Conservation (phyloP, 2,797 vertebrate species). For the Sebastolobus altivelis region DNA sequence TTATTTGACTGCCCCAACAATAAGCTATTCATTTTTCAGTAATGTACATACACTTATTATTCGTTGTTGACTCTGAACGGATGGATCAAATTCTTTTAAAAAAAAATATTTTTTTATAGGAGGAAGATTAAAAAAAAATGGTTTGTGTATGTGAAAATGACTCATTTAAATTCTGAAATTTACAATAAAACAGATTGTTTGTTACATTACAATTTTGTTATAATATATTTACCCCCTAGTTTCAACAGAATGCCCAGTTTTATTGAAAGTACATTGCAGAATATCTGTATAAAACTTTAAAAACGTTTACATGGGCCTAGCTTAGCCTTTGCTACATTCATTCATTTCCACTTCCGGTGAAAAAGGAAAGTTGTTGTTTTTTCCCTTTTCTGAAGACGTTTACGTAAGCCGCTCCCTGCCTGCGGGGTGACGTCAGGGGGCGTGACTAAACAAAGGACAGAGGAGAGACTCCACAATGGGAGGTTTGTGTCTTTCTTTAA, state of each 20-base stretch:
- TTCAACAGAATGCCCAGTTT: neutral
- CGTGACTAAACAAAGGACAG: slow-evolving; percentile 77
- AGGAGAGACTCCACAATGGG: slow-evolving; percentile 83
- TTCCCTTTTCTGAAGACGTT: slow-evolving; percentile 12
- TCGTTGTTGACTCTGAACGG: neutral
- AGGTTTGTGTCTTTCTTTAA: slow-evolving; percentile 80
- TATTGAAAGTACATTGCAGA: neutral
- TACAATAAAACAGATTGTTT: neutral
- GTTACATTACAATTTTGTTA: fast-evolving
- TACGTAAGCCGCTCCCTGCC: slow-evolving; percentile 30
- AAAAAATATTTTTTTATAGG: neutral
- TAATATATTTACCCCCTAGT: too few relatives aligned
- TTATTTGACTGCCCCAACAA: neutral
- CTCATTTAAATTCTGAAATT: neutral
- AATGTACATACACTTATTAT: neutral
- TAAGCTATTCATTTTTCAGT: neutral
- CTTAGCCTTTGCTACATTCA: neutral
- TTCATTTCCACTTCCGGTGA: slow-evolving; percentile 46
- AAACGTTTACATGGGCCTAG: too few relatives aligned
- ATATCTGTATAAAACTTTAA: neutral
- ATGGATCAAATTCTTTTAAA: neutral
- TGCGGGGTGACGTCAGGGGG: slow-evolving; percentile 69
- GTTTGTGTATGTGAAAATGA: neutral
- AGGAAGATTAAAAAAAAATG: neutral
- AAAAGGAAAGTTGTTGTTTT: neutral